Conservation (phyloP, 2,113 vertebrate species). For the Ochotona princeps region DNA sequence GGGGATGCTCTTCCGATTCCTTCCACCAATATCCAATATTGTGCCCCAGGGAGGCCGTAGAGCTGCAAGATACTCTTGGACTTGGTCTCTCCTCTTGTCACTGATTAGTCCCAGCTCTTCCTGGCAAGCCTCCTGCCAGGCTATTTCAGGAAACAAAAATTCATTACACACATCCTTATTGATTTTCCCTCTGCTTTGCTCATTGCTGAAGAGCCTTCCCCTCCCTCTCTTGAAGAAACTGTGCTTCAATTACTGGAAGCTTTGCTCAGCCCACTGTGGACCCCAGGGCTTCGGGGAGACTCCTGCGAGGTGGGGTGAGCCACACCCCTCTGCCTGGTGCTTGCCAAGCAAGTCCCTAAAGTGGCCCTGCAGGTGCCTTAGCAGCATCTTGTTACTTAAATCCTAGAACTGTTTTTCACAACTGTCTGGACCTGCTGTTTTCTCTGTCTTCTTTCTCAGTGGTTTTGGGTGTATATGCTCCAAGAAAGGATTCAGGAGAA, state of each 20-base stretch:
- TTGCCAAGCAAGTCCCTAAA: neutral
- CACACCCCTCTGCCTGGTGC: neutral
- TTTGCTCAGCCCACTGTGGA: neutral
- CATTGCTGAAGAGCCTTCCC: conserved; percentile 62
- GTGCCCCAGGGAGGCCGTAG: conserved; percentile 13
- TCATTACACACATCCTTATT: conserved; percentile 78
- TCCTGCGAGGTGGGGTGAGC: neutral
- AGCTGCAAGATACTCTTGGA: conserved; percentile 57
- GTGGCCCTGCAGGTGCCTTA: neutral
- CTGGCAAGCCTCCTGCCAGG: conserved; percentile 77
- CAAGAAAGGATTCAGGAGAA: neutral
- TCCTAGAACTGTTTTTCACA: neutral
- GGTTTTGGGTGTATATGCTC: neutral
- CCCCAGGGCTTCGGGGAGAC: neutral
- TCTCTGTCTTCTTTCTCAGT: neutral
- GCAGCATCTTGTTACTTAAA: neutral
- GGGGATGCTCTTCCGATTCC: neutral
- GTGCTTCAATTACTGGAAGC: conserved; percentile 75
- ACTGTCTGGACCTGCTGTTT: neutral
- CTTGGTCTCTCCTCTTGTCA: conserved; percentile 73
- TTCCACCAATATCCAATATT: neutral
- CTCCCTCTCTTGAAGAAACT: conserved; percentile 54
- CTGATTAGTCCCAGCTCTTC: conserved; percentile 74
- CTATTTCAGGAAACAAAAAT: conserved; percentile 83
- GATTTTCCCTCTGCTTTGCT: conserved; percentile 78